Base-by-base conservation (phyloP, 2,113 vertebrate species). In the Microcebus murinus region DNA sequence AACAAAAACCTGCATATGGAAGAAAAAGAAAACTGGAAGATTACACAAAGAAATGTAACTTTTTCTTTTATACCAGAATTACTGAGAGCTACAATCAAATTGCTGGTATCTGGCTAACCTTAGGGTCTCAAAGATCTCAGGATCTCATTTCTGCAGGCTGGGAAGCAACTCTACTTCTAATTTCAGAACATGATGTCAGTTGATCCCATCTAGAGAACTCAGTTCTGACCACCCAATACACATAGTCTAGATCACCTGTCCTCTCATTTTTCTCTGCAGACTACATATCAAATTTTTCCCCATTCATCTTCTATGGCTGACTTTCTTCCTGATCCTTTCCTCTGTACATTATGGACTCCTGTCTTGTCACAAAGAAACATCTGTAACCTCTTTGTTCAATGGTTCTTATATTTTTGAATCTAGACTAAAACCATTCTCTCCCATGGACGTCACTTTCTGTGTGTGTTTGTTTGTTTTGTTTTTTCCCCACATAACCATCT, bases 201-300 rank as follows among this genome's bases (percentile, higher is more conserved):
- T 65, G 31, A 74, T 31, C 48, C 6, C 7, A 45, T 31, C 8
- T 20, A 91, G 15, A 52, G 10, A 2, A 31, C 27, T 63, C 74
- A 25, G 23, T 42, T 55, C 27, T 82, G 4, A 65, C 21, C n/a
- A 65, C 7, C 65, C 65, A 48, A 55, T 10, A 77, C 5, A 1
- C 27, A 42, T 18, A n/a, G 3, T 12, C 15, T 29, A 15, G 14
- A n/a, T 57, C 5, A 45, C 15, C 57, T 59, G 34, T 68, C 4
- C 48, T 55, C 59, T 25, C 21, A 1, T 23, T 31, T 55, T 77
- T 52, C 39, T 31, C 39, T n/a, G 42, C 8, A 48, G 29, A 42
- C 14, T 29, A 11, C 1, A 8, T 5, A 12, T 31, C 15, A 11
- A 6, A 29, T n/a, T 76, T 23, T 3, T 4, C 7, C 4, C 6